A percentile compares a stretch with the other conserved stretches of the same genome.
These are phyloP conservation scores for Meliscaeva auricollis DNA, from an alignment of 2,888 invertebrate genomes.

Conservation along the genomic window DNA sequence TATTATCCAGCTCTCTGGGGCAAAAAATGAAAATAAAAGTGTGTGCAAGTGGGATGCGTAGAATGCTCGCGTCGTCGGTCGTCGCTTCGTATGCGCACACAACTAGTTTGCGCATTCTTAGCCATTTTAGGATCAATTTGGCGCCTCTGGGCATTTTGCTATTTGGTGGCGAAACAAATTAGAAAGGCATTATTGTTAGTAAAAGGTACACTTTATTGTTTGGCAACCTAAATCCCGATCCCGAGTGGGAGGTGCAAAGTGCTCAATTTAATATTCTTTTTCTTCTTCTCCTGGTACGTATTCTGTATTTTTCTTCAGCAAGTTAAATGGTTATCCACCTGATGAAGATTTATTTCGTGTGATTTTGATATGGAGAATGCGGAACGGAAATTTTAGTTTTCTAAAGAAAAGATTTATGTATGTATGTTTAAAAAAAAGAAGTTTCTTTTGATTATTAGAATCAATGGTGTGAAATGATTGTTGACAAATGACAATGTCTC, in stretches of 20 bases:
- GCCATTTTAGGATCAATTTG: constrained; percentile 57
- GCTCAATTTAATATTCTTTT: constrained; percentile 47
- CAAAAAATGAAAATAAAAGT: constrained; percentile 71
- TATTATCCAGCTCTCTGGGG: constrained; percentile 50
- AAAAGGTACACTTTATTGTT: constrained; percentile 49
- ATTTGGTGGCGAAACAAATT: constrained; percentile 10
- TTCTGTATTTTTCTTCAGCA: constrained; percentile 26
- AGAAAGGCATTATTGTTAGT: constrained; percentile 49
- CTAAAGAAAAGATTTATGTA: constrained; percentile 31
- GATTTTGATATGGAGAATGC: constrained; percentile 28
- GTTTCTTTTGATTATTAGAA: constrained; percentile 31
- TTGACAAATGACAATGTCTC: constrained; percentile 35
- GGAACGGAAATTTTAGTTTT: constrained; percentile 25
- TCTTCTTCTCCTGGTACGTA: constrained; percentile 9
- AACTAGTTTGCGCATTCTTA: constrained; percentile 34
- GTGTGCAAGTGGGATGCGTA: constrained; percentile 42
- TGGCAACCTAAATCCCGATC: constrained; percentile 62
- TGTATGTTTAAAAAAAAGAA: constrained; percentile 18
- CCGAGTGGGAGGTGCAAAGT: constrained; percentile 54
- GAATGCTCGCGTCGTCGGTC: neutral
- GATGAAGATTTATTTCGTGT: constrained; percentile 41
- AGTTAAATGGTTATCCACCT: constrained; percentile 27
- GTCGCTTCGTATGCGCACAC: neutral
- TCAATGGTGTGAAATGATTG: constrained; percentile 27
- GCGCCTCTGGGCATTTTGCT: constrained; percentile 52